Base-by-base conservation (phyloP, 2,797 vertebrate species). In the Parauchenoglanis punctatus region DNA sequence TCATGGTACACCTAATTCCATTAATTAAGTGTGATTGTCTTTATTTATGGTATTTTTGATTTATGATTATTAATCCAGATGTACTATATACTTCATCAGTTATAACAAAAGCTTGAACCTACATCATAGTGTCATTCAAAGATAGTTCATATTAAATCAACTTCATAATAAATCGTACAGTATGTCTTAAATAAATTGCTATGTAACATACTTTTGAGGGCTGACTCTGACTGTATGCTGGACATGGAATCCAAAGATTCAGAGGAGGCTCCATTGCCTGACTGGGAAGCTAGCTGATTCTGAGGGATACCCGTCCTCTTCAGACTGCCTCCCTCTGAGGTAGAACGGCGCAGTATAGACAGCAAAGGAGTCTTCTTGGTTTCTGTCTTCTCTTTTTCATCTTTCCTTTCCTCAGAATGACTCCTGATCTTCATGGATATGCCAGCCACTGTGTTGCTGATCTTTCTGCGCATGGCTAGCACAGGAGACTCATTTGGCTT, bases 201-300 rank as follows among this genome's bases (percentile, higher is more conserved):
- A 67, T 76, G 23, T 15, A 40, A 13, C 92, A 54, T 94, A 96
- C 96, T 95, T 90, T 94, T 97, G 58, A 90, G 86, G 35, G 92
- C 89, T 85, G 93, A 92, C 17, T 97, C 96, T 3, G 97, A 97
- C 68, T 94, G 96, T 4, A 94, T 93, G 90, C 98, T 98, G 89
- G 95, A 93, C 93, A 97, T 96, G 0, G 98, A 99, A 90, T 97
- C 97, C 90, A 99, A 91, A 52, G 98, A 99, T 91, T 99, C 98
- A 0, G 96, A 95, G 13, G 98, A 99, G 8, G 96, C 95, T 0
- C 97, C 95, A 0, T 95, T 93, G 49, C 93, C 93, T 0, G 95
- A 92, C 86, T 97, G 96, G 12, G 93, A 88, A 0, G 93, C 96
- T 65, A 98, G 92, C 90, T 97, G 97, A 93, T 98, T 97, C 90